Evolutionary conservation across 2,888 invertebrate species (phyloP).

Genomic region (Xanthorhoe designata): DNA sequence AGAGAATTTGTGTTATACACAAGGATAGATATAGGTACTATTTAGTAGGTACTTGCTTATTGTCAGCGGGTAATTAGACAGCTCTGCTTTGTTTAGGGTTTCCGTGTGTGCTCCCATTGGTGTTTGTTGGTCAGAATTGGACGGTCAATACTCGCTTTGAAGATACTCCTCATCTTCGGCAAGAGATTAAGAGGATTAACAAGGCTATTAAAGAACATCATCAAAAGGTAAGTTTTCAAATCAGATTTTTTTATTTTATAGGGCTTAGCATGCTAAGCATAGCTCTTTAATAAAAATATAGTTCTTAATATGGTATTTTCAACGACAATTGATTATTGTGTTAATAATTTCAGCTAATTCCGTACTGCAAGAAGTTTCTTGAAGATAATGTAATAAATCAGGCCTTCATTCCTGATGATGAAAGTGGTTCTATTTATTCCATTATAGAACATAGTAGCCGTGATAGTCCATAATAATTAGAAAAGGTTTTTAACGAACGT

Average conservation of each 20-base stretch:
- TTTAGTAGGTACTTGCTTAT: not conserved
- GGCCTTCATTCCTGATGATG: conserved; percentile 51
- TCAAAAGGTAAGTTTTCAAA: conserved; percentile 52
- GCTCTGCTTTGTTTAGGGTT: conserved; percentile 53
- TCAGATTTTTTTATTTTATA: not conserved
- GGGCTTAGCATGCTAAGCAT: not conserved
- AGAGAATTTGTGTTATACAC: not conserved
- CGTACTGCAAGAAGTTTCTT: conserved; percentile 68
- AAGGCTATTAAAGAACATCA: conserved; percentile 56
- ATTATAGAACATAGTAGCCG: conserved; percentile 32
- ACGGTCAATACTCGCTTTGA: conserved; percentile 53
- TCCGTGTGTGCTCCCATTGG: conserved; percentile 68
- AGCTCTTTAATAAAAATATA: not conserved
- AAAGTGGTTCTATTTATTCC: conserved; percentile 41
- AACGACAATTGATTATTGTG: not conserved
- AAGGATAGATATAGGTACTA: not conserved
- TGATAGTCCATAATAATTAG: not conserved
- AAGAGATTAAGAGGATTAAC: conserved; percentile 72
- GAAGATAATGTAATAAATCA: conserved; percentile 63
- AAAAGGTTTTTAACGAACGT: not conserved
- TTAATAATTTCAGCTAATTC: conserved; percentile 61
- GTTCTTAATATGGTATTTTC: not conserved
- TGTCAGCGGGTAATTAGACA: conserved; percentile 6
- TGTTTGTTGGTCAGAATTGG: conserved; percentile 58
- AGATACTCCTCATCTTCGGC: conserved; percentile 61